Evolutionary conservation across 2,888 invertebrate genomes (phyloP), one percentile per base, ranked within the genome.

Genomic region (Nebria salina): DNA sequence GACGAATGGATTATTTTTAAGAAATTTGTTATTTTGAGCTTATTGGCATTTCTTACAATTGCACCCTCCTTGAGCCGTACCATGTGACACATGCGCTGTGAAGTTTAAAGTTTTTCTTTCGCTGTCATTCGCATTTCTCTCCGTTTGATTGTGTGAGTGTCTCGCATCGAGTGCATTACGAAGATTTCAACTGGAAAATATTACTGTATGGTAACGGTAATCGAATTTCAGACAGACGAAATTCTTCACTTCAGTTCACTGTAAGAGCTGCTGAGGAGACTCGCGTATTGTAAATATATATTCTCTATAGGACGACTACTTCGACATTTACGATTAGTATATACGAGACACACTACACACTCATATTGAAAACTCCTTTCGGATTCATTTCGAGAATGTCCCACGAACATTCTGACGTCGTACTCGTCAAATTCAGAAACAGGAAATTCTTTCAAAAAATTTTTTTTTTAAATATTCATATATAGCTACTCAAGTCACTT

Each of bases 141-240:
- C 54, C 11, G 13, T 54, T 54, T 13, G 54, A 13, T 54, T 54
- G 54, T 54, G 54, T 54, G 54, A 11, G 54, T 54, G 54, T 54
- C 11, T 54, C 43, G 70, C 75, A 75, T 72, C 75, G 74, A 74
- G 78, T 79, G 78, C 74, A 79, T 79, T 79, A 79, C 79, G 84
- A 85, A 84, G 84, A 85, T 85, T 85, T 84, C 86, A 85, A 84
- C 85, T 85, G 85, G 85, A 86, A 86, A 86, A 86, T 85, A 84
- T 85, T 84, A 84, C 84, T 83, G 75, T 76, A 75, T 81, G 80
- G 82, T 82, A 84, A 84, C 84, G 85, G 85, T 85, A 85, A 85
- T 85, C 85, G 85, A 85, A 85, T 85, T 84, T 84, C 83, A 83
- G 83, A 82, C 25, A 43, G 73, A 79, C 79, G 75, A 74, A 79